Evolutionary conservation across 2,888 invertebrate genomes (phyloP).

Genomic region (Magallana nippona): DNA sequence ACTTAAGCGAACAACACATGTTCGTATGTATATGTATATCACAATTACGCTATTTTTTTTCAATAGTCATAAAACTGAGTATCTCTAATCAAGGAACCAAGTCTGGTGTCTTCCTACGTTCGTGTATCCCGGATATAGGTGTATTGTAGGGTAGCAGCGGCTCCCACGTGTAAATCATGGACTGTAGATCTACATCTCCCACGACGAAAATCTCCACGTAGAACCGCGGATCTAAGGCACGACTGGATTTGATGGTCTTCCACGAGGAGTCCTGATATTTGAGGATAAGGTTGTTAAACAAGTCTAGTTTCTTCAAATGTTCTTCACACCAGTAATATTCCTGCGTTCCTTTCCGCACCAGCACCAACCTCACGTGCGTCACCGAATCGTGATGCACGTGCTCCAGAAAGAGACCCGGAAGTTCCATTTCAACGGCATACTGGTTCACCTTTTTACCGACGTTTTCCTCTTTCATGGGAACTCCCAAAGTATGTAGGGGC

Average conservation of each 20-base stretch:
- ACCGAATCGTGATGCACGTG: conserved; percentile 39
- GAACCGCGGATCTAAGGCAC: conserved; percentile 36
- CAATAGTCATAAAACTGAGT: no score
- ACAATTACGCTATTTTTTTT: no score
- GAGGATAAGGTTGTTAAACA: conserved; percentile 38
- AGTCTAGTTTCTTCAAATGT: conserved; percentile 35
- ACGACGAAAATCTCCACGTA: conserved; percentile 42
- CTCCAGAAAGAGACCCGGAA: conserved; percentile 39
- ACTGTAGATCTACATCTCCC: conserved; percentile 37
- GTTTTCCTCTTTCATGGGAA: conserved; percentile 27
- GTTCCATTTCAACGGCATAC: conserved; percentile 40
- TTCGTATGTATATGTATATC: no score
- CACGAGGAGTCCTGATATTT: conserved; percentile 33
- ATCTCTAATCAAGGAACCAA: neutral
- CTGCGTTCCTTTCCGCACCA: conserved; percentile 37
- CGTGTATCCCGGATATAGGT: conserved; percentile 39
- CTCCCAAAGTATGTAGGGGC: conserved; percentile 32
- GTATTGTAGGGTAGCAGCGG: conserved; percentile 37
- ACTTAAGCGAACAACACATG: no score
- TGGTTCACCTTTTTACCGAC: conserved; percentile 26
- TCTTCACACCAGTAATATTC: conserved; percentile 44
- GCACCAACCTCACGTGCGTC: conserved; percentile 36
- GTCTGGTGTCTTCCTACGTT: conserved; percentile 30
- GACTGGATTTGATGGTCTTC: conserved; percentile 41
- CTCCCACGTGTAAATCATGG: conserved; percentile 41